Evolutionary conservation across 2,888 invertebrate species (phyloP).

Genomic region (Drosophila histrio): DNA sequence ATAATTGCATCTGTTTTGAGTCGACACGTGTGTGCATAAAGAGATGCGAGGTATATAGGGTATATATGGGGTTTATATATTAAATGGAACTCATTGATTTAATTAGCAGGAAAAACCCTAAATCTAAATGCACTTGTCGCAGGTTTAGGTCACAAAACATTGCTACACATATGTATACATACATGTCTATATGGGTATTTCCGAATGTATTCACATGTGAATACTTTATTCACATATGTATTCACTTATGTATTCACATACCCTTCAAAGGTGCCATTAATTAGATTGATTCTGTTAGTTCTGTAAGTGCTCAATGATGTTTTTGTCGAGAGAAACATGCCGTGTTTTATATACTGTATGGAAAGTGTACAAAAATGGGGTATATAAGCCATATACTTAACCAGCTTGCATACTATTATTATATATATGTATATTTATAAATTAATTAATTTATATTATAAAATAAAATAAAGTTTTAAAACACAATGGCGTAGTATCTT

Average conservation of each 20-base stretch:
- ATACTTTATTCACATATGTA: not conserved
- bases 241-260: not conserved
- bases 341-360: slow-evolving; percentile 8
- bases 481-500: not conserved
- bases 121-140: slow-evolving; percentile 15
- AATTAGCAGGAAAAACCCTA: slow-evolving; percentile 33
- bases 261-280: slow-evolving; percentile 72
- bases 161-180: not conserved
- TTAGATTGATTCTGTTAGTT: slow-evolving; percentile 63
- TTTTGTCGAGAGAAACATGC: slow-evolving; percentile 17
- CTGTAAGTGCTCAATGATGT: slow-evolving; percentile 3
- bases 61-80: not conserved
- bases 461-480: too few relatives aligned
- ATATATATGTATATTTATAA: too few relatives aligned
- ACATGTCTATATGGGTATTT: not conserved
- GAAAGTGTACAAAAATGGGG: not conserved
- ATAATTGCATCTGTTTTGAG: slow-evolving; percentile 4
- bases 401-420: too few relatives aligned
- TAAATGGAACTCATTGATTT: slow-evolving; percentile 23
- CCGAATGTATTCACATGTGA: not conserved
- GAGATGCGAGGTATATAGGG: not conserved
- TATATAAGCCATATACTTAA: not conserved
- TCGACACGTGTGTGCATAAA: not conserved
- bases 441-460: too few relatives aligned
- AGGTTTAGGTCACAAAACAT: not conserved